Percentiles rank a stretch among this genome's conserved stretches.
Conservation (phyloP, 2,113 vertebrate genomes). For the Acrocephalus kingi region DNA sequence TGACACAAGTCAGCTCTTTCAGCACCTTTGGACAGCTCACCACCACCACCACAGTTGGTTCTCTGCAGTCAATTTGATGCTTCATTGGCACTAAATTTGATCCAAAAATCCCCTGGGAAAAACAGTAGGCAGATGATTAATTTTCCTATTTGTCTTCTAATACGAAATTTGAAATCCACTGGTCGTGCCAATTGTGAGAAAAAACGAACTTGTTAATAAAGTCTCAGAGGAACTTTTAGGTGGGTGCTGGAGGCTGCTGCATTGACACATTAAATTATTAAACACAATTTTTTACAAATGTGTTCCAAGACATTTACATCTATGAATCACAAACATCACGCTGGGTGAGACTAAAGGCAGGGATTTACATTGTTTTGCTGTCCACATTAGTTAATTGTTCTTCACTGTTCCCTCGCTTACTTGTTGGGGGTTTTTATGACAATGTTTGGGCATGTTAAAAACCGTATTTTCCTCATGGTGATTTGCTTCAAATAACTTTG, state of each 20-base stretch:
- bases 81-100: not conserved
- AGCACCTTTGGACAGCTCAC: not conserved
- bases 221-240: not conserved
- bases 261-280: not conserved
- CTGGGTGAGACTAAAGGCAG: slow-evolving; percentile 18
- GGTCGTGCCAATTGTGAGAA: not conserved
- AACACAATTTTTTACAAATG: not conserved
- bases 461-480: not conserved
- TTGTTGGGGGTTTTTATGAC: not conserved
- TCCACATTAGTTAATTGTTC: slow-evolving; percentile 47
- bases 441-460: slow-evolving; percentile 1
- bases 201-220: not conserved
- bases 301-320: not conserved
- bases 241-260: not conserved
- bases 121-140: not conserved
- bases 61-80: not conserved
- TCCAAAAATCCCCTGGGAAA: not conserved
- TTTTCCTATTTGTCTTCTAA: not conserved
- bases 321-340: slow-evolving; percentile 15
- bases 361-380: slow-evolving; percentile 27
- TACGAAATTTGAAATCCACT: not conserved
- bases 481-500: slow-evolving; percentile 10
- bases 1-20: not conserved
- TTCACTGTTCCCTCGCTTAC: slow-evolving; percentile 18
- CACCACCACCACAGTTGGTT: not conserved